Conservation (phyloP, 2,797 vertebrate genomes). For the Tapera naevia region DNA sequence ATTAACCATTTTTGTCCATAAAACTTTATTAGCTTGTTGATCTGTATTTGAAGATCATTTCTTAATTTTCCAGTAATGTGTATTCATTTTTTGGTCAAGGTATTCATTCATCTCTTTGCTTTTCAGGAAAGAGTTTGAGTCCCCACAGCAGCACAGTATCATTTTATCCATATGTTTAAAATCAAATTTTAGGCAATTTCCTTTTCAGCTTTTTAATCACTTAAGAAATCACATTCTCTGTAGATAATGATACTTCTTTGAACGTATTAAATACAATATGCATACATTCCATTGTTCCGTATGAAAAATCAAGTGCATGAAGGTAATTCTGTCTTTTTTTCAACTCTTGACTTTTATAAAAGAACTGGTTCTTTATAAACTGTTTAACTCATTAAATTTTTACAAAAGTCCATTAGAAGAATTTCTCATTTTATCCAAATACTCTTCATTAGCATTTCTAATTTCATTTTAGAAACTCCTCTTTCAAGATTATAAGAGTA, state of each 20-base stretch:
- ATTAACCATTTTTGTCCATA: not conserved
- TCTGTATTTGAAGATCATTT: not conserved
- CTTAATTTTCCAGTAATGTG: not conserved
- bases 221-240: not conserved
- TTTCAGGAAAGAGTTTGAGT: not conserved
- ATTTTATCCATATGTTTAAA: not conserved
- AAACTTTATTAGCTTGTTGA: not conserved
- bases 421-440: constrained; percentile 12
- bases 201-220: not conserved
- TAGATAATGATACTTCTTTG: not conserved
- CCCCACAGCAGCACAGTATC: not conserved
- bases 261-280: not conserved
- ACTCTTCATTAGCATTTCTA: constrained; percentile 17
- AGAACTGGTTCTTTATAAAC: not conserved
- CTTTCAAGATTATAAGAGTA: not conserved
- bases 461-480: constrained; percentile 44
- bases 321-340: constrained; percentile 6
- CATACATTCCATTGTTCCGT: not conserved
- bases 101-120: not conserved
- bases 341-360: not conserved
- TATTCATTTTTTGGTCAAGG: not conserved
- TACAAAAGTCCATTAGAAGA: constrained; percentile 10
- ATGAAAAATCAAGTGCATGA: constrained; percentile 8
- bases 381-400: constrained; percentile 30
- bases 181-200: not conserved